Evolutionary conservation across 2,888 invertebrate genomes (phyloP).

Genomic region (Pristionchus arcanus): DNA sequence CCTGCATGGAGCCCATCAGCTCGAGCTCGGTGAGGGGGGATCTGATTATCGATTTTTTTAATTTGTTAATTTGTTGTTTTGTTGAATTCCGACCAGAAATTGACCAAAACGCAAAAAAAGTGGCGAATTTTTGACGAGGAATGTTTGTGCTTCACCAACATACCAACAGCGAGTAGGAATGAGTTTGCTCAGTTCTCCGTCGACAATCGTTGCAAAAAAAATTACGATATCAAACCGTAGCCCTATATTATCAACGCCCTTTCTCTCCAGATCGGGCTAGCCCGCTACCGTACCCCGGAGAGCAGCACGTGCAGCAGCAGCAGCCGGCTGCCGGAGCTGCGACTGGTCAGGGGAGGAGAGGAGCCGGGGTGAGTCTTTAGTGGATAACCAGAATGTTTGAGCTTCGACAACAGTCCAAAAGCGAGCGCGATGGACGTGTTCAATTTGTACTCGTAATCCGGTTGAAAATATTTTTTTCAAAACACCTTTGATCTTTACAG

Average conservation of each 20-base stretch:
- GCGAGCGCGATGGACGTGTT: not conserved
- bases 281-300: not conserved
- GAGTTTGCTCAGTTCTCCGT: not conserved
- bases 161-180: not conserved
- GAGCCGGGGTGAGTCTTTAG: not conserved
- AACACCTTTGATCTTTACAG: too few relatives aligned
- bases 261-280: not conserved
- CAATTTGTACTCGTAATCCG: too few relatives aligned
- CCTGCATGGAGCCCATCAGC: conserved; percentile 54
- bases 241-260: too few relatives aligned
- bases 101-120: too few relatives aligned
- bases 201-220: not conserved
- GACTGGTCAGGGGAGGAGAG: not conserved
- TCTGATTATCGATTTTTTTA: not conserved
- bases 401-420: too few relatives aligned
- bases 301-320: conserved; percentile 7
- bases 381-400: not conserved
- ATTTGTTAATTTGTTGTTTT: too few relatives aligned
- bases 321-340: not conserved
- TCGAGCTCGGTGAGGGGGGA: conserved; percentile 11
- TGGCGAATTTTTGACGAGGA: not conserved
- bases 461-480: too few relatives aligned
- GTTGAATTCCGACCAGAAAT: not conserved
- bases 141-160: not conserved
- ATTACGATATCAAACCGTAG: not conserved